Conservation (phyloP, 1,140 invertebrate species). For the Popillia japonica region DNA sequence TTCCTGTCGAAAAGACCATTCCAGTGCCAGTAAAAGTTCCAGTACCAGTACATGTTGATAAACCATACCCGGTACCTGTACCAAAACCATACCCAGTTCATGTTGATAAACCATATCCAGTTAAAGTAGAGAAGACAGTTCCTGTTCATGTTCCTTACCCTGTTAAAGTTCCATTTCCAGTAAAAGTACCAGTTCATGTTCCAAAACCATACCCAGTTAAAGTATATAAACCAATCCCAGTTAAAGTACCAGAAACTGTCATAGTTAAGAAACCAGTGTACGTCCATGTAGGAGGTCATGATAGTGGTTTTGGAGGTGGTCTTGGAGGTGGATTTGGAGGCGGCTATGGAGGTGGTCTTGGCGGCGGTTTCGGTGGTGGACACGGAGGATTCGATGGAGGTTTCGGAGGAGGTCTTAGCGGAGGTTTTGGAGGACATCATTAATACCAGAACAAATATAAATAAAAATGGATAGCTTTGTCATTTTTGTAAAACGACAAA, state of each 20-base stretch:
- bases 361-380: conserved; percentile 27
- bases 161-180: conserved; percentile 65
- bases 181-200: conserved; percentile 54
- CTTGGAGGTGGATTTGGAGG: conserved; percentile 44
- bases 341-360: conserved; percentile 28
- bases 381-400: conserved; percentile 14
- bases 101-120: conserved; percentile 67
- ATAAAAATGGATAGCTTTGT: conserved; percentile 19
- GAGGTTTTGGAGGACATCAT: conserved; percentile 32
- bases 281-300: conserved; percentile 55
- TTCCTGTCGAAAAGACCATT: conserved; percentile 50
- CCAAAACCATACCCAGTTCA: conserved; percentile 68
- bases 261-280: conserved; percentile 66
- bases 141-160: conserved; percentile 64
- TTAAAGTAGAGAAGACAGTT: conserved; percentile 64
- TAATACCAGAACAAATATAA: neutral
- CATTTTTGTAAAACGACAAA: conserved; percentile 16
- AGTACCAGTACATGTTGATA: conserved; percentile 57
- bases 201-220: conserved; percentile 54
- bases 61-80: conserved; percentile 64
- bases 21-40: conserved; percentile 50
- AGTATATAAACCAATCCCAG: conserved; percentile 52
- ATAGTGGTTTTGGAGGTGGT: conserved; percentile 44
- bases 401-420: neutral
- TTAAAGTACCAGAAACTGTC: conserved; percentile 58